Conservation (phyloP, 2,888 invertebrate genomes). For the Parnassius glacialis region DNA sequence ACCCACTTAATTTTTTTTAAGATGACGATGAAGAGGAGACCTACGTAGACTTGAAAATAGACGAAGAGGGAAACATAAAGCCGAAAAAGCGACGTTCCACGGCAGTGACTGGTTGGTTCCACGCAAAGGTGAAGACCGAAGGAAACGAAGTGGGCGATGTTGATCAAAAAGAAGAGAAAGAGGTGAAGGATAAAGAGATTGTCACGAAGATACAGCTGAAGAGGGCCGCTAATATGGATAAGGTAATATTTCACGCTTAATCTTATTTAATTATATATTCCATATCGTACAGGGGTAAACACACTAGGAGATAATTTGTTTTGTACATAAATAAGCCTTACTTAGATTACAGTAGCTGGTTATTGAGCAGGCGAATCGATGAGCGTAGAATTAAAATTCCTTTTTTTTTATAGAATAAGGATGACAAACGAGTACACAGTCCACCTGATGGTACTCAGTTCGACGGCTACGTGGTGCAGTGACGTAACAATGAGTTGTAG, state of each 20-base stretch:
- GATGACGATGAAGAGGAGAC: slow-evolving; percentile 69
- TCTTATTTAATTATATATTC: neutral
- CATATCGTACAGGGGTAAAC: too few species aligned
- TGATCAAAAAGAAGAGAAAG: slow-evolving; percentile 29
- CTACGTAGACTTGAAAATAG: slow-evolving; percentile 69
- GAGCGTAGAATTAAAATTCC: too few species aligned
- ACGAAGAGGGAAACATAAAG: slow-evolving; percentile 62
- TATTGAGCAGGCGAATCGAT: too few species aligned
- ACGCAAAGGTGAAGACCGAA: slow-evolving; percentile 55
- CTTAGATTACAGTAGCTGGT: neutral
- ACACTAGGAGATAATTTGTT: too few species aligned
- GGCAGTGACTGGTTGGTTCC: slow-evolving; percentile 56
- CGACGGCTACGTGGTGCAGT: too few species aligned
- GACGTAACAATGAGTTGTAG: too few species aligned
- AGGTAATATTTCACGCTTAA: slow-evolving; percentile 40
- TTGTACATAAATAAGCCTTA: neutral
- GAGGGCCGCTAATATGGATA: slow-evolving; percentile 67
- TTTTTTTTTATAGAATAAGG: too few species aligned
- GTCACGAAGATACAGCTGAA: slow-evolving; percentile 64
- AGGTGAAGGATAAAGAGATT: slow-evolving; percentile 47
- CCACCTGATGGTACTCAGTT: too few species aligned
- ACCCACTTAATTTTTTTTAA: slow-evolving; percentile 24
- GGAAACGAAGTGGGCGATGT: slow-evolving; percentile 7
- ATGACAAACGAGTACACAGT: too few species aligned
- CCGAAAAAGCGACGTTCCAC: slow-evolving; percentile 50